Conservation (phyloP, 2,888 invertebrate species). For the Aethes cnicana region DNA sequence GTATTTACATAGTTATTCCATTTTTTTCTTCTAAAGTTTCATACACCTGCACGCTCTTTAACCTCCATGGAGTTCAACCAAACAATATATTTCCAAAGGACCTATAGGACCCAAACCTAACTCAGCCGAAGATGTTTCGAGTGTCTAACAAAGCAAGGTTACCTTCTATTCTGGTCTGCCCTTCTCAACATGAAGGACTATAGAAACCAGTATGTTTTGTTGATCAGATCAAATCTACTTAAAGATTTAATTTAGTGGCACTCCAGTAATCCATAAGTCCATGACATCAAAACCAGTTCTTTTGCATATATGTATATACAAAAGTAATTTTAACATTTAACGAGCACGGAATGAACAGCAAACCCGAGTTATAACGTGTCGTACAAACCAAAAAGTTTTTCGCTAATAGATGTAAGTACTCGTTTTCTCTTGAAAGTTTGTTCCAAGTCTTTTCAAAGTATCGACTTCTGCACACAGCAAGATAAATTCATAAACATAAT, state of each 20-base stretch:
- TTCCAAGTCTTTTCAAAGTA: neutral
- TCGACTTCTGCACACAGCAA: too few relatives aligned
- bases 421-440: neutral
- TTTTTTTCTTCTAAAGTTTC: too few relatives aligned
- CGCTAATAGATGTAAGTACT: neutral
- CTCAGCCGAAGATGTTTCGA: too few relatives aligned
- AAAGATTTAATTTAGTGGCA: neutral
- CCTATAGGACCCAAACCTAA: too few relatives aligned
- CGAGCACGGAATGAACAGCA: conserved; percentile 1
- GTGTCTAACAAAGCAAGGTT: too few relatives aligned
- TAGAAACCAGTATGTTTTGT: conserved; percentile 6
- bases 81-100: too few relatives aligned
- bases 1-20: too few relatives aligned
- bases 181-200: too few relatives aligned
- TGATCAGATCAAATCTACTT: neutral
- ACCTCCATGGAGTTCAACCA: too few relatives aligned
- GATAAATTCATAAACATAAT: conserved; percentile 3
- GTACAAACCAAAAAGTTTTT: neutral
- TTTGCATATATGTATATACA: neutral
- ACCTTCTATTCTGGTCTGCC: too few relatives aligned
- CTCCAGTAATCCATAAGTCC: too few relatives aligned
- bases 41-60: too few relatives aligned
- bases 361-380: conserved; percentile 3
- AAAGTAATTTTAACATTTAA: conserved; percentile 23
- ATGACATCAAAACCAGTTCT: conserved; percentile 16